Percentiles rank a stretch among this genome's conserved stretches.
phyloP scores from a whole-genome alignment of 2,797 vertebrate genomes.

The Bradypus variegatus region DNA sequence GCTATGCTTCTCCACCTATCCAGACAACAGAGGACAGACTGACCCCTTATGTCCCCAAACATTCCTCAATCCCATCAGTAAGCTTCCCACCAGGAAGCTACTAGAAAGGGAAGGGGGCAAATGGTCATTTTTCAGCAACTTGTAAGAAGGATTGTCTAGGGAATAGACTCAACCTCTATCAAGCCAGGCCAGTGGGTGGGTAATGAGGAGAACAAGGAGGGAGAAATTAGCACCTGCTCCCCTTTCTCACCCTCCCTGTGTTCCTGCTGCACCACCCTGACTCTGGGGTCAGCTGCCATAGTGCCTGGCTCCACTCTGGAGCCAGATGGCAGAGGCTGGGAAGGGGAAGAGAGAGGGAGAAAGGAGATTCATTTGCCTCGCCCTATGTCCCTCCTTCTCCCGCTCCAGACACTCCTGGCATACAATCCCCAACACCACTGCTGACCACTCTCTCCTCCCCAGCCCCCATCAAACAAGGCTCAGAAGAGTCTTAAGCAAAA shows the following conservation, averaged over 20 bases:
- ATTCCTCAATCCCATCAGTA: constrained; percentile 36
- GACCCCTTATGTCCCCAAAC: constrained; percentile 36
- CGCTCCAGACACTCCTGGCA: constrained; percentile 4
- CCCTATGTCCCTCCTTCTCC: not conserved
- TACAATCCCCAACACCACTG: not conserved
- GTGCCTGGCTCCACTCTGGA: constrained; percentile 11
- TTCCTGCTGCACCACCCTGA: constrained; percentile 2
- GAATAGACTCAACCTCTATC: constrained; percentile 25
- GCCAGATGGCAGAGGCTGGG: constrained; percentile 35
- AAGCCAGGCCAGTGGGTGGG: constrained; percentile 4
- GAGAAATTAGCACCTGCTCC: constrained; percentile 43
- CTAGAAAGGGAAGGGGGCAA: constrained; percentile 24
- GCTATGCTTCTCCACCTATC: not conserved
- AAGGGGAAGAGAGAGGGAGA: not conserved
- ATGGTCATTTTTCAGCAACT: constrained; percentile 22
- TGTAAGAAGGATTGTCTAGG: not conserved
- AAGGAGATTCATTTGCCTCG: not conserved
- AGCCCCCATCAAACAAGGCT: not conserved
- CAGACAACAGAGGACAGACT: constrained; percentile 45
- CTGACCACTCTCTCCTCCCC: not conserved
- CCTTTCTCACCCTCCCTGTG: not conserved
- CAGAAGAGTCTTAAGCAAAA: constrained; percentile 10
- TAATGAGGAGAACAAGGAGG: not conserved
- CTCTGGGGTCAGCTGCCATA: constrained; percentile 46
- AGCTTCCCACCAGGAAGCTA: not conserved